Evolutionary conservation across 1,140 invertebrate genomes (phyloP).

Genomic region (Drosophila cardini): DNA sequence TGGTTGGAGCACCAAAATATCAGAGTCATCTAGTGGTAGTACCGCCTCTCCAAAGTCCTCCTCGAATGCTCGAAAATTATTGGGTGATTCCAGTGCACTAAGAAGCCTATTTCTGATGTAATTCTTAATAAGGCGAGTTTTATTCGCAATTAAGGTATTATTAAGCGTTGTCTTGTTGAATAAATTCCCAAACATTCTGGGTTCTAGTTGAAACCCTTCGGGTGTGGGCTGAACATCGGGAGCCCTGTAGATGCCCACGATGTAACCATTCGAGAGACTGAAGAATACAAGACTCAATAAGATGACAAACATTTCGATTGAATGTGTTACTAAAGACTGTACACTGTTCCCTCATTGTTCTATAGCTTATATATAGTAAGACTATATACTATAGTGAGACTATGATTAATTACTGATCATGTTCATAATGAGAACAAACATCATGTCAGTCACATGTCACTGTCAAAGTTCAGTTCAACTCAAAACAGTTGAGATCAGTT

Average conservation of each 20-base stretch:
- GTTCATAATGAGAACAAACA: background rate
- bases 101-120: too few species aligned
- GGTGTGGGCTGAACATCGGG: background rate
- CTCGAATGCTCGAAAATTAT: background rate
- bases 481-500: background rate
- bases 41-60: background rate
- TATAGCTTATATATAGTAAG: slow-evolving; percentile 5
- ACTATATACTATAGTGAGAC: background rate
- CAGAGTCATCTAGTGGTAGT: background rate
- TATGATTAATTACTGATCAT: slow-evolving; percentile 8
- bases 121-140: too few species aligned
- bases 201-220: background rate
- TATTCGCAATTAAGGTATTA: too few species aligned
- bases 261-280: background rate
- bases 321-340: background rate
- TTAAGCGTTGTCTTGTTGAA: too few species aligned
- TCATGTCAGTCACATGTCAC: slow-evolving; percentile 18
- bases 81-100: too few species aligned
- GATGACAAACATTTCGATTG: slow-evolving; percentile 4
- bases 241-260: background rate
- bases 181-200: too few species aligned
- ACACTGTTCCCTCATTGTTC: slow-evolving; percentile 1
- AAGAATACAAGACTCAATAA: background rate
- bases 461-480: slow-evolving; percentile 14
- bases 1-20: background rate